Evolutionary conservation across 2,797 vertebrate genomes (phyloP).

Genomic region (Mastacembelus armatus): DNA sequence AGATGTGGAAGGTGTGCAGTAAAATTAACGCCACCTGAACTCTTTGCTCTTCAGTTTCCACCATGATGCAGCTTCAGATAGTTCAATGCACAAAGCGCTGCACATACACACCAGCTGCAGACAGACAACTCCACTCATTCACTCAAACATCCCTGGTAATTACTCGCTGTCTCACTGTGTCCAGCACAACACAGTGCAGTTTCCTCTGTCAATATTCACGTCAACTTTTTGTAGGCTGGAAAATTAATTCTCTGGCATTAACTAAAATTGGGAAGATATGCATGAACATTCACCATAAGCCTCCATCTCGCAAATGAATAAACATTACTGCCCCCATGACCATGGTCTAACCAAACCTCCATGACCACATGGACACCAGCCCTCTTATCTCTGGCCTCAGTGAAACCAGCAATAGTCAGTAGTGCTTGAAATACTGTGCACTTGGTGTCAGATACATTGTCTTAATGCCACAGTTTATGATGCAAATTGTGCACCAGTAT

Average conservation of each 20-base stretch:
- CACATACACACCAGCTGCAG: conserved; percentile 11
- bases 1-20: not conserved
- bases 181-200: conserved; percentile 1
- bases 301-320: conserved; percentile 53
- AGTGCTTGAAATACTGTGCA: not conserved
- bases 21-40: not conserved
- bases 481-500: conserved; percentile 26
- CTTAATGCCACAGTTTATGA: conserved; percentile 3
- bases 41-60: not conserved
- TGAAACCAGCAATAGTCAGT: not conserved
- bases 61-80: conserved; percentile 6
- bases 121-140: conserved; percentile 8
- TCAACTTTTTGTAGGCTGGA: conserved; percentile 50
- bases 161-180: conserved; percentile 6
- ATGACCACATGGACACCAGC: conserved; percentile 12
- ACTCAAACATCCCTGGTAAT: conserved; percentile 1
- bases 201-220: conserved; percentile 52
- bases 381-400: conserved; percentile 27
- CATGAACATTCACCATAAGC: conserved; percentile 49
- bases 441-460: not conserved
- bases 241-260: conserved; percentile 44
- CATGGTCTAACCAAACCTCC: conserved; percentile 38
- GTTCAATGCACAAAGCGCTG: conserved; percentile 9
- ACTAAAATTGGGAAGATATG: conserved; percentile 51
- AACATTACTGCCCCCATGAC: conserved; percentile 27